Evolutionary conservation across 2,888 invertebrate genomes (phyloP).

Genomic region (Ophion slaviceki): DNA sequence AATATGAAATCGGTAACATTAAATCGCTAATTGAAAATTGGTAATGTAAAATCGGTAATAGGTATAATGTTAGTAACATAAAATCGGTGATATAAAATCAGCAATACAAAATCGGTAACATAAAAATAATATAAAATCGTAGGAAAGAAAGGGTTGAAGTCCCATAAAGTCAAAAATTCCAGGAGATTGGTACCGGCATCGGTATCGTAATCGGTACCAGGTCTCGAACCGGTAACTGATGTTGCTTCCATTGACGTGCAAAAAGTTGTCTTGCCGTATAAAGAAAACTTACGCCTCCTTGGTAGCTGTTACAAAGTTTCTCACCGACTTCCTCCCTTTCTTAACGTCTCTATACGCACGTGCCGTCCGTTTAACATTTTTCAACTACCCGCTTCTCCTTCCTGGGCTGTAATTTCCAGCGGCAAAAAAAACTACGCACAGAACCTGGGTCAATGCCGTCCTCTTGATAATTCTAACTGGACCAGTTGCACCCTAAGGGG

Average conservation of each 20-base stretch:
- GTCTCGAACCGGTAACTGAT: conserved; percentile 47
- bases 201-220: conserved; percentile 8
- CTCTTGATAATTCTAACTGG: conserved; percentile 49
- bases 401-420: conserved; percentile 9
- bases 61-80: not conserved
- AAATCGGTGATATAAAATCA: not conserved
- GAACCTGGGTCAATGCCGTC: conserved; percentile 73
- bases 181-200: not conserved
- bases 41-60: not conserved
- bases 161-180: not conserved
- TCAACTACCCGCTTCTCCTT: conserved; percentile 15
- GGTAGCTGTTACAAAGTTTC: conserved; percentile 44
- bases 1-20: not conserved
- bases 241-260: conserved; percentile 28
- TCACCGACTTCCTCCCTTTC: conserved; percentile 4
- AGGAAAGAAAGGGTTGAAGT: not conserved
- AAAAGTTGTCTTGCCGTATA: conserved; percentile 71
- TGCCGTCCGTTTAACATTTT: conserved; percentile 37
- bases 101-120: not conserved
- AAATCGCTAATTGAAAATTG: not conserved
- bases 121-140: not conserved
- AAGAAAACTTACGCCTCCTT: conserved; percentile 48
- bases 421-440: conserved; percentile 50
- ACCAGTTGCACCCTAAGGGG: conserved; percentile 37
- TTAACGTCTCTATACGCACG: conserved; percentile 49